Conservation (phyloP, 2,888 invertebrate genomes). For the Athalia rosae region DNA sequence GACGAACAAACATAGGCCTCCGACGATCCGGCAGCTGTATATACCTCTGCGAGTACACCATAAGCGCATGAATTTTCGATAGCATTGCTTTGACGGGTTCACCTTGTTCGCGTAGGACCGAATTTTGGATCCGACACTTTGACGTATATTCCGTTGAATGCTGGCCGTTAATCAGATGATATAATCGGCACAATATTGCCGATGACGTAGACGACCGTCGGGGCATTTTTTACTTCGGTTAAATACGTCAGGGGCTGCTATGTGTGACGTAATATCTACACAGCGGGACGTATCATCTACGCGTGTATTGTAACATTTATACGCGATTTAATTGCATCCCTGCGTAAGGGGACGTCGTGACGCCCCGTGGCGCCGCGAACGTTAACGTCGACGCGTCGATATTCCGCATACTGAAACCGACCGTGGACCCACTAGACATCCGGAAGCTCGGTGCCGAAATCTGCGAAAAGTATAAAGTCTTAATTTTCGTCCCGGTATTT, state of each 20-base stretch:
- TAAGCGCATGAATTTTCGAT: too few relatives aligned
- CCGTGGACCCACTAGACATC: not conserved
- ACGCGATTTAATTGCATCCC: conserved; percentile 40
- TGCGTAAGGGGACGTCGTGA: conserved; percentile 33
- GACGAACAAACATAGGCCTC: not conserved
- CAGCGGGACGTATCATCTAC: conserved; percentile 3
- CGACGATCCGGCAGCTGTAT: not conserved
- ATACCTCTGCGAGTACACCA: not conserved
- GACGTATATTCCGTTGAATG: too few relatives aligned
- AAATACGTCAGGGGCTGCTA: conserved; percentile 8
- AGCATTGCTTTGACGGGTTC: too few relatives aligned
- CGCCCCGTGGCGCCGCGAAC: conserved; percentile 26
- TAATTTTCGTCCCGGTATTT: too few relatives aligned
- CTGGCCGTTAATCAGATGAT: too few relatives aligned
- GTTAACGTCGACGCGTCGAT: conserved; percentile 32
- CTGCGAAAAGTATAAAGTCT: too few relatives aligned
- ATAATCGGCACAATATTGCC: too few relatives aligned
- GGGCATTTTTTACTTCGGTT: not conserved
- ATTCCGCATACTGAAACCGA: conserved; percentile 6
- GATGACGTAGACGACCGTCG: not conserved
- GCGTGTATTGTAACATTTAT: conserved; percentile 3
- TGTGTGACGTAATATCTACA: conserved; percentile 7
- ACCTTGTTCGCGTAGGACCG: too few relatives aligned
- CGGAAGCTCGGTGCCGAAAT: too few relatives aligned
- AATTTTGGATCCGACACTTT: too few relatives aligned